Base-by-base conservation (phyloP, 2,888 invertebrate species). In the Criorhina ranunculi region DNA sequence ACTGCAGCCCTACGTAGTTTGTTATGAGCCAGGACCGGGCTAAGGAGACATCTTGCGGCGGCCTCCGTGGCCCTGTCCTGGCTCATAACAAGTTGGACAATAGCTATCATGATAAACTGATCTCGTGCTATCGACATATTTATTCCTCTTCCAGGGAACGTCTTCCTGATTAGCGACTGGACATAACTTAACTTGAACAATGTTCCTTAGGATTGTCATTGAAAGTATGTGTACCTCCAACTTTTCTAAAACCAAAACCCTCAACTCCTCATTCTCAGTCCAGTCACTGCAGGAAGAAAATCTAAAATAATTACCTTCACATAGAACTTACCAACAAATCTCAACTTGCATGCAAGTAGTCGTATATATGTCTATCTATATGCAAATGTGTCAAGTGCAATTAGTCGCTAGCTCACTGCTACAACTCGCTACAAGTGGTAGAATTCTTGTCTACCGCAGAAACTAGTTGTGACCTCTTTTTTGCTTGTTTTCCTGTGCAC, bases 401-500 rank as follows among this genome's bases (percentile, higher is more conserved):
- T 83, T 78, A 83, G 73, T 78, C 51, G 64, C 73, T 75, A 44
- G 62, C 78, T 70, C 75, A 75, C 53, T 51, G 33, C 44, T 55
- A n/a, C n/a, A n/a, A 46, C 49, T 76, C 31, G 62, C 83, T 78
- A 78, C 62, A 78, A 83, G 78, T 78, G 64, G 83, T 44, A 57
- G 51, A 67, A 78, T 57, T 64, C 67, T 73, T 75, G 78, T 83
- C 83, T 83, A 62, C 73, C 78, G 57, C 73, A 83, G 62, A 78
- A 67, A 62, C 69, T 51, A 57, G 55, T 17, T 75, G 51, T 69
- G 78, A 78, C 78, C 82, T 53, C 64, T 40, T 77, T 24, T 4
- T 4, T 24, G n/a, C n/a, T 24, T 4, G 24, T 24, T 82, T 53
- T 17, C 57, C 57, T 59, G 37, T 76, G 62, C 33, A 33, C 40